Percentiles rank a stretch among this genome's conserved stretches.
These are phyloP conservation scores for Cyclopterus lumpus DNA, from an alignment of 2,797 vertebrate species.

Conservation along the genomic window DNA sequence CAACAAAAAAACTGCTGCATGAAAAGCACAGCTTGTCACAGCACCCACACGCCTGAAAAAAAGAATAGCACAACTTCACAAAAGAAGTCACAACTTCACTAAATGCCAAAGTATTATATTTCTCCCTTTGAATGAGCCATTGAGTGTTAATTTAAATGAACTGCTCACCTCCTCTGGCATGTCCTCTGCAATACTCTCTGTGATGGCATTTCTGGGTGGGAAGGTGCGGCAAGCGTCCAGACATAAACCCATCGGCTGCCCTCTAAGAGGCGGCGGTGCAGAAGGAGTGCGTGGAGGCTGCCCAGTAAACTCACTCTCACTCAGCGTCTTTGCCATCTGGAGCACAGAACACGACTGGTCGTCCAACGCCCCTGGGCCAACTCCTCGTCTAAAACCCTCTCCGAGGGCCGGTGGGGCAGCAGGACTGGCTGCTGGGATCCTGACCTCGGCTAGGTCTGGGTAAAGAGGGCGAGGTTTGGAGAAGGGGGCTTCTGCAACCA, in stretches of 20 bases:
- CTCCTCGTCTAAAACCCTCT: slow-evolving; percentile 71
- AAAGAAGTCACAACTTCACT: background rate
- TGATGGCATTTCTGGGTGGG: slow-evolving; percentile 89
- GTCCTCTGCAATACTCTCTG: slow-evolving; percentile 95
- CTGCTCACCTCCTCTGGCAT: slow-evolving; percentile 90
- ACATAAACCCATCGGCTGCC: slow-evolving; percentile 63
- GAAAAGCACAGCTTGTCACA: background rate
- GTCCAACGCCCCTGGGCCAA: slow-evolving; percentile 78
- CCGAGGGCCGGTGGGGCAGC: slow-evolving; percentile 43
- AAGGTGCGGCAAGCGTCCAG: slow-evolving; percentile 86
- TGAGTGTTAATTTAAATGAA: background rate
- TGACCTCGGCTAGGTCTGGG: slow-evolving; percentile 81
- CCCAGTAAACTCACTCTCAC: slow-evolving; percentile 90
- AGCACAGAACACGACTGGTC: slow-evolving; percentile 97
- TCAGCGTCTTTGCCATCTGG: slow-evolving; percentile 96
- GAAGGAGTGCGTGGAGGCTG: slow-evolving; percentile 78
- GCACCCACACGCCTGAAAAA: background rate
- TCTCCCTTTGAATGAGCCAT: background rate
- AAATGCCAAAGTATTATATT: background rate
- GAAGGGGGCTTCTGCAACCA: slow-evolving; percentile 79
- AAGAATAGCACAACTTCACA: background rate
- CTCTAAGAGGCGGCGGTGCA: slow-evolving; percentile 66
- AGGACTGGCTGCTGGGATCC: slow-evolving; percentile 68
- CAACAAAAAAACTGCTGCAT: background rate
- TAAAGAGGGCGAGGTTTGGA: slow-evolving; percentile 79